Conservation (phyloP, 2,113 vertebrate species). For the Silurus meridionalis region DNA sequence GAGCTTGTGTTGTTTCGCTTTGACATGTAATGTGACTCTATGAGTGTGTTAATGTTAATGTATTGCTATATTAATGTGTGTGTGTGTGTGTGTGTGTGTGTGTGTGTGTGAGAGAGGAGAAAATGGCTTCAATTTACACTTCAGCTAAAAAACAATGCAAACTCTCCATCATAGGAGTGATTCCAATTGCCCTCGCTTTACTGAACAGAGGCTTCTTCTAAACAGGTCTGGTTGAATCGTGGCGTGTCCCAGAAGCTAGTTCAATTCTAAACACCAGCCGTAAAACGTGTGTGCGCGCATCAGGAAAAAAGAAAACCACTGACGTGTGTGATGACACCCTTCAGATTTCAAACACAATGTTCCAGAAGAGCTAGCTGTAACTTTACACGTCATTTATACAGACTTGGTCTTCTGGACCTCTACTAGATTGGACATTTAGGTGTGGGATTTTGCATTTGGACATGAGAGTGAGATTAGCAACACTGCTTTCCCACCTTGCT, state of each 20-base stretch:
- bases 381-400: not conserved
- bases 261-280: not conserved
- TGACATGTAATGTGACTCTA: constrained; percentile 1
- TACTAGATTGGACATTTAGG: not conserved
- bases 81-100: constrained; percentile 21
- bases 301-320: not conserved
- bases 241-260: constrained; percentile 7
- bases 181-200: constrained; percentile 22
- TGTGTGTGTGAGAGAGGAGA: not conserved
- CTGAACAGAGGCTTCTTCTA: not conserved
- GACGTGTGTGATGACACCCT: not conserved
- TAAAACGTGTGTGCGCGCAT: not conserved
- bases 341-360: not conserved
- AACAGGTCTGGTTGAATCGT: not conserved
- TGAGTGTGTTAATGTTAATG: constrained; percentile 18
- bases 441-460: not conserved
- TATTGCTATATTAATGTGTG: not conserved
- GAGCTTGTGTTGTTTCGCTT: constrained; percentile 33
- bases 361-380: not conserved
- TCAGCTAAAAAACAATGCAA: not conserved
- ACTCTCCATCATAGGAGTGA: constrained; percentile 26
- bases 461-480: not conserved
- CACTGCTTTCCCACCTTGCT: not conserved
- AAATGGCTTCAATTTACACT: constrained; percentile 7
- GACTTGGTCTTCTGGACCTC: not conserved